Conservation (phyloP, 1,140 invertebrate species). For the Eupristina koningsbergeri region DNA sequence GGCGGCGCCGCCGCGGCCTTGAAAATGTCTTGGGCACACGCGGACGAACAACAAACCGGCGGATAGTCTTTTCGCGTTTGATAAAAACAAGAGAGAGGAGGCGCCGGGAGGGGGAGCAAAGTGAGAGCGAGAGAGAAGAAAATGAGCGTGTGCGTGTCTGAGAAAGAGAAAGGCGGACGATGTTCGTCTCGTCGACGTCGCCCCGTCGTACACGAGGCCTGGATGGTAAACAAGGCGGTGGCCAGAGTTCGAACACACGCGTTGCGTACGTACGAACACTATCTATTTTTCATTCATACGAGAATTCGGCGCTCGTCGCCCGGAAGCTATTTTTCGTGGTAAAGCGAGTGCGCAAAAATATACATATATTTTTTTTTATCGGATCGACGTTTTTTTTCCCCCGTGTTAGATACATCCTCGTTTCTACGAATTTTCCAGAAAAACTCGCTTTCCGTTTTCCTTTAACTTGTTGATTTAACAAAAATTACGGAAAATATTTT, state of each 20-base stretch:
- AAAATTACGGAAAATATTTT: too few relatives aligned
- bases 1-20: slow-evolving; percentile 27
- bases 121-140: too few relatives aligned
- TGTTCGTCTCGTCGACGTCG: slow-evolving; percentile 1
- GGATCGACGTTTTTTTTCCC: too few relatives aligned
- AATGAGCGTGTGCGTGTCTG: not conserved
- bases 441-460: too few relatives aligned
- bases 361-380: too few relatives aligned
- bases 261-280: not conserved
- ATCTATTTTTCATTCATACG: slow-evolving; percentile 15
- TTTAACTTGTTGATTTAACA: too few relatives aligned
- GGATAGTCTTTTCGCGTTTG: slow-evolving; percentile 32
- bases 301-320: not conserved
- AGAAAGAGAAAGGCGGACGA: not conserved
- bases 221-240: slow-evolving; percentile 23
- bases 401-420: not conserved
- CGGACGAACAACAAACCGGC: slow-evolving; percentile 31
- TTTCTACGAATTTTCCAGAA: not conserved
- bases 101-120: not conserved
- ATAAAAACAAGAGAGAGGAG: slow-evolving; percentile 19
- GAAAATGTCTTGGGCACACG: slow-evolving; percentile 36
- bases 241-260: slow-evolving; percentile 22
- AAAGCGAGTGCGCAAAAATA: not conserved
- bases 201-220: not conserved
- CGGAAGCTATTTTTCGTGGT: not conserved